Evolutionary conservation across 2,797 vertebrate genomes (phyloP).

Genomic region (Enteromius unitaeniatus): DNA sequence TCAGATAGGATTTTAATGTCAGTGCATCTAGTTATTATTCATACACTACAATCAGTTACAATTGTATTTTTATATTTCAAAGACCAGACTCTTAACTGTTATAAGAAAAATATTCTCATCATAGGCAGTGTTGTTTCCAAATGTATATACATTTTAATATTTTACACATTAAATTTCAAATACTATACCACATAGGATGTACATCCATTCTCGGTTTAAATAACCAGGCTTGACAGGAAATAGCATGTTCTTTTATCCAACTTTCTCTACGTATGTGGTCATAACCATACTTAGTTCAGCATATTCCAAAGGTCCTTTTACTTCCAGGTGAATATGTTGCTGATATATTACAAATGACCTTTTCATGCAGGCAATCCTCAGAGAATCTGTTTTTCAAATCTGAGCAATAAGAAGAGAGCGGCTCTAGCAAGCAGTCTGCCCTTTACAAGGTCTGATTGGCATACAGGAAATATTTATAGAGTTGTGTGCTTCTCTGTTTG

Average conservation of each 20-base stretch:
- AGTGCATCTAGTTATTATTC: neutral
- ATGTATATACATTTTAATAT: slow-evolving; percentile 2
- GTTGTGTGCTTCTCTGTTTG: neutral
- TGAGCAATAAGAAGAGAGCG: slow-evolving; percentile 64
- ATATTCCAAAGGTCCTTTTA: slow-evolving; percentile 61
- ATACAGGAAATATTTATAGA: slow-evolving; percentile 33
- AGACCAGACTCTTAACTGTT: neutral
- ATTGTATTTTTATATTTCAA: neutral
- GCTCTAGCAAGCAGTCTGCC: slow-evolving; percentile 21
- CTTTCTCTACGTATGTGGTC: slow-evolving; percentile 38
- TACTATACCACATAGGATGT: neutral
- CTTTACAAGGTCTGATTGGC: slow-evolving; percentile 40
- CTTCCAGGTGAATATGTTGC: slow-evolving; percentile 51
- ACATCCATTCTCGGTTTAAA: neutral
- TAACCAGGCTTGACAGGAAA: slow-evolving; percentile 4
- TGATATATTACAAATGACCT: slow-evolving; percentile 63
- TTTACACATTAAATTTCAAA: neutral
- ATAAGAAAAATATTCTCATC: neutral
- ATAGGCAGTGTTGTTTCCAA: neutral
- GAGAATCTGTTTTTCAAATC: slow-evolving; percentile 49
- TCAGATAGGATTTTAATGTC: neutral
- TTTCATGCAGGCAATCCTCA: slow-evolving; percentile 50
- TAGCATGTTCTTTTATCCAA: slow-evolving; percentile 48
- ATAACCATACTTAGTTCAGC: slow-evolving; percentile 43
- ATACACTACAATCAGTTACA: neutral